Evolutionary conservation across 2,113 vertebrate genomes (phyloP).

Genomic region (Campylorhamphus procurvoides): DNA sequence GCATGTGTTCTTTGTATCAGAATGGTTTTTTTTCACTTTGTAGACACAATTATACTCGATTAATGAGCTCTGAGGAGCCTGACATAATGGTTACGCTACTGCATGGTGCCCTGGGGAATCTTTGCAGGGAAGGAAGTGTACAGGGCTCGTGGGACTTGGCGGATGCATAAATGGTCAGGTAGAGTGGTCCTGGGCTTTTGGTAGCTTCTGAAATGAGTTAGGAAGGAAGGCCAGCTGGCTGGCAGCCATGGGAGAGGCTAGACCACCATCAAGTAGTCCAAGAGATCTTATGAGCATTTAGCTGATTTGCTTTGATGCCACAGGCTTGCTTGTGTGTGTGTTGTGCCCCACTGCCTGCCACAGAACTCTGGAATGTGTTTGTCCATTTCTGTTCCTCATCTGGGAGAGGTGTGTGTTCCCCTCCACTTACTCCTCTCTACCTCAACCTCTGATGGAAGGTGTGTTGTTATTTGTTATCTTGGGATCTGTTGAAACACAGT

Average conservation of each 20-base stretch:
- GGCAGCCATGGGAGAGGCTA: not conserved
- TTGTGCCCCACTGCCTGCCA: not conserved
- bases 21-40: not conserved
- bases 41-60: not conserved
- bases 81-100: not conserved
- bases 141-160: accelerated
- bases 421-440: not conserved
- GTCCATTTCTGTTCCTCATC: not conserved
- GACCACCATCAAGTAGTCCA: not conserved
- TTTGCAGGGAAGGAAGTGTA: not conserved
- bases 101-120: not conserved
- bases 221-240: not conserved
- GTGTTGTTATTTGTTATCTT: not conserved
- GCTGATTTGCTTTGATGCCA: not conserved
- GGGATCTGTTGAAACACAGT: not conserved
- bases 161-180: not conserved
- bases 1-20: not conserved
- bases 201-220: not conserved
- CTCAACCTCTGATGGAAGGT: not conserved
- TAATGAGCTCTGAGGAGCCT: not conserved
- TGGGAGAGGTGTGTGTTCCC: not conserved
- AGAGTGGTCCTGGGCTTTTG: not conserved
- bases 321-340: not conserved
- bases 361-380: not conserved
- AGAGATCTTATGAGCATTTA: not conserved